Evolutionary conservation across 2,113 vertebrate genomes (phyloP), one percentile per base, ranked within the genome.

Genomic region (Myiozetetes cayanensis): DNA sequence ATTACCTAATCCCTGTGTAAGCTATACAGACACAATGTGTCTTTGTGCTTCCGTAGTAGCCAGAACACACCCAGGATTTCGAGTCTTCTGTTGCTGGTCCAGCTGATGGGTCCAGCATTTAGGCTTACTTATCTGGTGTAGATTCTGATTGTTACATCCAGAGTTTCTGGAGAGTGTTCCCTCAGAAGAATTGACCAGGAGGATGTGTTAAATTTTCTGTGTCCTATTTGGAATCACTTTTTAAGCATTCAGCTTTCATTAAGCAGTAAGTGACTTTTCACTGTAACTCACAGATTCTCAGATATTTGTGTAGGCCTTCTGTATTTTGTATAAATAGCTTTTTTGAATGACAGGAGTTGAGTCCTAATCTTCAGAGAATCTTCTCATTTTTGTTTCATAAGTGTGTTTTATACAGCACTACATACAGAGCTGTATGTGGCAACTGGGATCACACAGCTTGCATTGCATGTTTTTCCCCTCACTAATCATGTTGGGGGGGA

Each of bases 1-100:
- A 80, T 93, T 95, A 91, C 56, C 63, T 96, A 95, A 93, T 88
- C 82, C 50, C 39, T 71, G 0, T 63, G 35, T 92, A 84, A 96
- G 35, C 39, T 19, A 7, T 61, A 39, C 0, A 7, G 59, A 70
- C 21, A 92, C 59, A 86, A 19, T 66, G 33, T 83, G 49, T 87
- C 75, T 68, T 89, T 96, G 46, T 91, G 39, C 30, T 90, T 82
- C 63, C 15, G 2, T 33, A 19, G 27, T 44, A 50, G 18, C 35
- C 43, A 44, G 31, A 72, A 53, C 77, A 49, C 37, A 61, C 4
- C 0, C 24, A 37, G 27, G 44, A 13, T 49, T 96, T 93, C 47
- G 71, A 15, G 14, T 80, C 66, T 58, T 5, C 25, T 66, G 1
- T 50, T 77, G 31, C 35, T 72, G 27, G 27, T 80, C 0, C 1